phyloP scores from a whole-genome alignment of 2,888 invertebrate species.

The Cremastobaeus sp. region DNA sequence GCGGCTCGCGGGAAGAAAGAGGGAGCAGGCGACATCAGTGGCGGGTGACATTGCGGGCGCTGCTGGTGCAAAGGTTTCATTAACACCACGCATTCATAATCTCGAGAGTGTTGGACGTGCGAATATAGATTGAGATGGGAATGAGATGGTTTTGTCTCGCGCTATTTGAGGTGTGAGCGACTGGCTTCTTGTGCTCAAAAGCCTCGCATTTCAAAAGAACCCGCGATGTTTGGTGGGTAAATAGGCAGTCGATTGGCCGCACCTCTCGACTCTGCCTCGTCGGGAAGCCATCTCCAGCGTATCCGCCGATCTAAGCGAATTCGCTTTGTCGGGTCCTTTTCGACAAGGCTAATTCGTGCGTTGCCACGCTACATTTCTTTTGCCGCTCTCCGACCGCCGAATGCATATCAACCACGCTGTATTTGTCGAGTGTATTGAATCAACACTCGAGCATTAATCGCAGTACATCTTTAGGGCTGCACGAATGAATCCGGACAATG shows the following conservation, averaged over 20 bases:
- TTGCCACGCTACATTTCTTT: slow-evolving; percentile 25
- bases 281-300: slow-evolving; percentile 51
- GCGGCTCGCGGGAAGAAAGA: slow-evolving; percentile 57
- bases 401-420: slow-evolving; percentile 18
- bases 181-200: slow-evolving; percentile 54
- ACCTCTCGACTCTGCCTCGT: slow-evolving; percentile 53
- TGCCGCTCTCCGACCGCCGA: background rate
- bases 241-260: slow-evolving; percentile 73
- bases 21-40: slow-evolving; percentile 34
- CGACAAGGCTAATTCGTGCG: slow-evolving; percentile 55
- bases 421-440: slow-evolving; percentile 18
- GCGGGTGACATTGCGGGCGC: slow-evolving; percentile 53
- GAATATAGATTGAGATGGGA: slow-evolving; percentile 79
- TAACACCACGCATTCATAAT: slow-evolving; percentile 77
- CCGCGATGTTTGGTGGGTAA: slow-evolving; percentile 70
- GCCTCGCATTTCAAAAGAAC: slow-evolving; percentile 67
- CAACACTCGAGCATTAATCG: slow-evolving; percentile 40
- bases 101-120: slow-evolving; percentile 78
- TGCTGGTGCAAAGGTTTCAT: slow-evolving; percentile 76
- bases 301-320: slow-evolving; percentile 74
- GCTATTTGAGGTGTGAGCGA: slow-evolving; percentile 72
- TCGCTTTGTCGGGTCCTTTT: slow-evolving; percentile 65
- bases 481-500: slow-evolving; percentile 6
- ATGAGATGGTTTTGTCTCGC: slow-evolving; percentile 76
- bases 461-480: slow-evolving; percentile 1